A percentile compares a stretch with the other conserved stretches of the same genome.
These are phyloP conservation scores for Lepidocyrtinus sp. DNA, from an alignment of 2,888 invertebrate genomes.

Conservation along the genomic window DNA sequence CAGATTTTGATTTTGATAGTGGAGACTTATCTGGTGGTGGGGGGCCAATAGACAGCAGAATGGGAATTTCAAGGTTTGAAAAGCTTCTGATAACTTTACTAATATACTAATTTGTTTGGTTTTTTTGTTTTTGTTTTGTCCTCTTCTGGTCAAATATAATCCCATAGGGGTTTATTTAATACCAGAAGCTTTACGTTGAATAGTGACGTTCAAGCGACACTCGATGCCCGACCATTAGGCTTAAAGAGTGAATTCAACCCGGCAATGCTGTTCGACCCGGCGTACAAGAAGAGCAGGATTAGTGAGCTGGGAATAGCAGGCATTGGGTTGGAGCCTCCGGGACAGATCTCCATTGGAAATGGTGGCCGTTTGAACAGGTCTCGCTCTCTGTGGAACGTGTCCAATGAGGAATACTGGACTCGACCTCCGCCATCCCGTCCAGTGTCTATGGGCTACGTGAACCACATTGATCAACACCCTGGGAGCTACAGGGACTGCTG, in stretches of 20 bases:
- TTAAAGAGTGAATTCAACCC: slow-evolving; percentile 68
- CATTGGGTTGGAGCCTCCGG: slow-evolving; percentile 66
- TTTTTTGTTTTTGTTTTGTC: neutral
- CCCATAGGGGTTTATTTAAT: slow-evolving; percentile 56
- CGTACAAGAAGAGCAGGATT: slow-evolving; percentile 66
- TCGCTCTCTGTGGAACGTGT: slow-evolving; percentile 67
- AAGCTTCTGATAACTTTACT: neutral
- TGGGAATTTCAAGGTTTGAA: neutral
- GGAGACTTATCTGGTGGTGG: too few species aligned
- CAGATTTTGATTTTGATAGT: too few species aligned
- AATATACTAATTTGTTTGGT: too few species aligned
- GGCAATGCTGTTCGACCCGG: slow-evolving; percentile 64
- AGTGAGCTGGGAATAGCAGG: slow-evolving; percentile 69
- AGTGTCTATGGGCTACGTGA: slow-evolving; percentile 67
- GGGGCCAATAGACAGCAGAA: neutral
- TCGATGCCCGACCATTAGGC: slow-evolving; percentile 48
- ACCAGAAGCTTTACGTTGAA: slow-evolving; percentile 63
- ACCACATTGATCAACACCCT: slow-evolving; percentile 61
- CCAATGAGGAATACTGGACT: slow-evolving; percentile 69
- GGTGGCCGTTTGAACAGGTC: slow-evolving; percentile 58
- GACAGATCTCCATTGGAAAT: slow-evolving; percentile 56
- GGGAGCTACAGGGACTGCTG: slow-evolving; percentile 58
- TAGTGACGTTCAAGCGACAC: slow-evolving; percentile 44
- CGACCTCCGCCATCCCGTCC: slow-evolving; percentile 70
- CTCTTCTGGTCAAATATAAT: too few species aligned